Base-by-base conservation (phyloP, 2,113 vertebrate species). In the Muntiacus muntjak region DNA sequence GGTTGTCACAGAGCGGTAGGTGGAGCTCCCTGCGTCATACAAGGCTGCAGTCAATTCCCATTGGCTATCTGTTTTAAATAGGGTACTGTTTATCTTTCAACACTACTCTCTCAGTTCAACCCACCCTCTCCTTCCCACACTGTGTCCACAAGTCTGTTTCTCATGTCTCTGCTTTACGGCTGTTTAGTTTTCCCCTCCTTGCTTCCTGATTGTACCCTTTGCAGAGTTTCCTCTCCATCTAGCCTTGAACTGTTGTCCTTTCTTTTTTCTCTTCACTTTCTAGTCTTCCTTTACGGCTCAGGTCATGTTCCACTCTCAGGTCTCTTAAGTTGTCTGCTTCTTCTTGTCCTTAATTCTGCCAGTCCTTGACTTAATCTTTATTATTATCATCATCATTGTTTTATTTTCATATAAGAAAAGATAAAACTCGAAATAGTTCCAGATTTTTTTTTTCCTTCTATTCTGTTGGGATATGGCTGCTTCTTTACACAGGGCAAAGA, bases 401-500 rank as follows among this genome's bases (percentile, higher is more conserved):
- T 99, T 97, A 99, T 99, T 99, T 99, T 99, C 98, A 99, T 99
- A 99, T 99, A 99, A 99, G 99, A 99, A 99, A 99, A 99, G 99
- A 99, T 96, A 99, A 99, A 99, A 99, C 98, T 99, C 99, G 98
- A 99, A 99, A 99, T 99, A 99, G 98, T 98, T 99, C 99, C 99
- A 99, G 97, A 97, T 97, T 99, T 98, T 99, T 98, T 99, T 98
- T 98, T 95, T 97, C 97, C 98, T 99, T 98, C 98, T 99, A 99
- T 98, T 97, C 94, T 98, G 98, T 98, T 98, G 99, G 98, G 98
- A 98, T 99, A 98, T 99, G 98, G 98, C 98, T 99, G 99, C 98
- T 98, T 99, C 98, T 98, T 99, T 98, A 98, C 99, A 98, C 98
- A 94, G 95, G 93, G 57, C 97, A 97, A 98, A 98, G 97, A 98